phyloP scores from a whole-genome alignment of 2,113 vertebrate species.

The Strigops habroptila region DNA sequence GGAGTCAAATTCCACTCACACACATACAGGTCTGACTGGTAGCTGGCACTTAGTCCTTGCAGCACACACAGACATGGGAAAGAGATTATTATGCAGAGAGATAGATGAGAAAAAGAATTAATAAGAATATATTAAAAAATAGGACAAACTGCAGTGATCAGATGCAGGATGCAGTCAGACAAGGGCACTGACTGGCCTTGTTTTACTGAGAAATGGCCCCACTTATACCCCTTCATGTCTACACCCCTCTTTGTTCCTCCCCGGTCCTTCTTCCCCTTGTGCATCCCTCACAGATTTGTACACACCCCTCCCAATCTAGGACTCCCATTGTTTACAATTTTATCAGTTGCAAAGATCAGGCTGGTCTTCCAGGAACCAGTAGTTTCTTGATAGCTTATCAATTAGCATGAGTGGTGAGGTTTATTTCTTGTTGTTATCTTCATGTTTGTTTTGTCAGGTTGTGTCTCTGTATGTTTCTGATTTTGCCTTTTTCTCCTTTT shows the following conservation, averaged over 20 bases:
- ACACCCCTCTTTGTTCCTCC: fast-evolving
- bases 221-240: neutral
- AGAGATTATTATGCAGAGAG: neutral
- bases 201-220: neutral
- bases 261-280: neutral
- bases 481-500: neutral
- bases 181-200: neutral
- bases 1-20: neutral
- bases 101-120: neutral
- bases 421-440: neutral
- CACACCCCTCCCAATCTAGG: neutral
- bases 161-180: neutral
- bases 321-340: neutral
- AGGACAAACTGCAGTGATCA: neutral
- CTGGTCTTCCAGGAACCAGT: neutral
- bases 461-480: neutral
- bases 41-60: neutral
- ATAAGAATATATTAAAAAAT: neutral
- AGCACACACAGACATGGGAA: neutral
- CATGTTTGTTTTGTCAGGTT: neutral
- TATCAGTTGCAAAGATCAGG: neutral
- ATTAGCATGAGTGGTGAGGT: neutral
- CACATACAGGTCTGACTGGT: neutral
- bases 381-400: neutral
- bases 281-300: neutral